Evolutionary conservation across 2,888 invertebrate genomes (phyloP), one percentile per base, ranked within the genome.

Genomic region (Eulithis testata): DNA sequence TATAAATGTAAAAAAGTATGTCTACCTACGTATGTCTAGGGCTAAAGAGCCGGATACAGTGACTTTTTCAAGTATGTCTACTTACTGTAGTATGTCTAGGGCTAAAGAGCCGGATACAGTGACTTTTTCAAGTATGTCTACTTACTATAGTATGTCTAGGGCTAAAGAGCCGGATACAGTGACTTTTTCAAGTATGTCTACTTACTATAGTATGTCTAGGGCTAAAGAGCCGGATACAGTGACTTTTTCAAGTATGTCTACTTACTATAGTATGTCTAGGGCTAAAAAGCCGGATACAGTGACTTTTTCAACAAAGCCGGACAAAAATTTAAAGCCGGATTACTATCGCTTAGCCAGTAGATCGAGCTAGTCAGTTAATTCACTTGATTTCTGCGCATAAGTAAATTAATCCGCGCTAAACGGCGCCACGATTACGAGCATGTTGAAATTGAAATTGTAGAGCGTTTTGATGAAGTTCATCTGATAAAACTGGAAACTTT

Each of bases 391-490:
- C 51, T 59, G 47, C 36, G 40, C 45, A 49, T 52, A 11, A 57
- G 45, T 56, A 60, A 65, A 60, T 65, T 65, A 62, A 65, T 65
- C 59, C 49, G 43, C 59, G 58, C 55, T 66, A 66, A 66, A 60
- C 58, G 65, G 47, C 47, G 37, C 8, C 14, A 47, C 62, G 45
- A 66, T 66, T 66, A 66, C 58, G 21, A 12, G 47, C n/a, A 55
- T 66, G 66, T 63, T 63, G 55, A 65, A 65, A 66, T 66, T 59
- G 45, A 56, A 66, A 66, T 66, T 60, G 47, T 45, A 40, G 47
- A 45, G 54, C 9, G n/a, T 49, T 52, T 50, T 27, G 21, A 40
- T 56, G 56, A 43, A 52, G 31, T 52, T 65, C 50, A 58, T 53
- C 45, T 21, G 40, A 53, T 52, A 52, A 47, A 21, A 21, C 14